phyloP scores from a whole-genome alignment of 2,888 invertebrate genomes.

The Torymus auratus region DNA sequence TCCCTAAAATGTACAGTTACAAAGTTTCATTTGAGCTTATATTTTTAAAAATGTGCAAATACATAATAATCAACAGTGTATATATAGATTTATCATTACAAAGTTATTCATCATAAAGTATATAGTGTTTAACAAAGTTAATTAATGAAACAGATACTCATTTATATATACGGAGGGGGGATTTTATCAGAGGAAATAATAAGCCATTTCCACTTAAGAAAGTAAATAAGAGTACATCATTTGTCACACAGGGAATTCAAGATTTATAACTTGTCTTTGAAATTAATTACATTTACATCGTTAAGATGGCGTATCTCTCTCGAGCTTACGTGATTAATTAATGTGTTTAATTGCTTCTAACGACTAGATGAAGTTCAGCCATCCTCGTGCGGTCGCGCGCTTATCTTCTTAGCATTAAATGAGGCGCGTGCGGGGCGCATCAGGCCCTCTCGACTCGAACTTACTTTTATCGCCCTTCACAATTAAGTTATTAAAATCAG shows the following conservation, averaged over 20 bases:
- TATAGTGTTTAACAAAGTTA: too few relatives aligned
- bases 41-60: too few relatives aligned
- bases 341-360: slow-evolving; percentile 5
- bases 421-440: neutral
- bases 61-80: too few relatives aligned
- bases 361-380: neutral
- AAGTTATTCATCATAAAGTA: too few relatives aligned
- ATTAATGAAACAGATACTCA: too few relatives aligned
- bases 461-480: slow-evolving; percentile 22
- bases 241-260: neutral
- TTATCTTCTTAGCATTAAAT: slow-evolving; percentile 19
- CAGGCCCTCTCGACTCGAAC: neutral
- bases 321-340: slow-evolving; percentile 22
- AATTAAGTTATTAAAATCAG: slow-evolving; percentile 54
- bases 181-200: neutral
- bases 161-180: too few relatives aligned
- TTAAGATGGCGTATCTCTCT: slow-evolving; percentile 2
- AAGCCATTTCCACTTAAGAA: neutral
- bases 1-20: too few relatives aligned
- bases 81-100: too few relatives aligned
- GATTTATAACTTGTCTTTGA: neutral
- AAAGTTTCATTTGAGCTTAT: too few relatives aligned
- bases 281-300: slow-evolving; percentile 18
- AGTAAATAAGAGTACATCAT: neutral
- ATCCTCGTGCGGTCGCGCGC: neutral